Percentiles rank a stretch among this genome's conserved stretches.
Evolutionary conservation across 2,797 vertebrate genomes (phyloP).

Genomic region (Takifugu ocellatus): DNA sequence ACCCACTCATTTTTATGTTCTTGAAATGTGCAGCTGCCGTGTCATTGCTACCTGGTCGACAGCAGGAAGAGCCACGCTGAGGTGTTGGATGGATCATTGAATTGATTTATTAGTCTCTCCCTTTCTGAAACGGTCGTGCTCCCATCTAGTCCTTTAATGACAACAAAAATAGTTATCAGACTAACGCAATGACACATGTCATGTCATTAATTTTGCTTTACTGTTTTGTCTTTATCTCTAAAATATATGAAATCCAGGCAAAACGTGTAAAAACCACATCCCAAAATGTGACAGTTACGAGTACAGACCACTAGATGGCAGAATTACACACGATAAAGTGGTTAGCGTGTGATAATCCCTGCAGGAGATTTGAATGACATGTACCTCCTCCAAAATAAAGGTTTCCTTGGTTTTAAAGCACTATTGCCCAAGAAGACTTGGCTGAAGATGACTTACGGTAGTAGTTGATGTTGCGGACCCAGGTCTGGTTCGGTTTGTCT

Average conservation of each 20-base stretch:
- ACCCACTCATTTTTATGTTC: too few species aligned
- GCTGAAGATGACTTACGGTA: conserved; percentile 81
- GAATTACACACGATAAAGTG: conserved; percentile 20
- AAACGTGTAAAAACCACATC: background rate
- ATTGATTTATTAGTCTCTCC: conserved; percentile 95
- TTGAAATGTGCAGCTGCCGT: background rate
- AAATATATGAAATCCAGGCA: background rate
- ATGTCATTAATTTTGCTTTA: too few species aligned
- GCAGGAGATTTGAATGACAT: too few species aligned
- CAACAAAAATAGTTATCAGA: conserved; percentile 13
- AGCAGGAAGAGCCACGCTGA: conserved; percentile 90
- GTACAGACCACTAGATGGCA: conserved; percentile 60
- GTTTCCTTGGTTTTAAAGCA: too few species aligned
- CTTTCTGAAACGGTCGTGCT: conserved; percentile 93
- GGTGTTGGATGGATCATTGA: conserved; percentile 89
- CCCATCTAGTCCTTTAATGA: conserved; percentile 86
- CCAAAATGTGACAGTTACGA: background rate
- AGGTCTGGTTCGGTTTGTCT: conserved; percentile 70
- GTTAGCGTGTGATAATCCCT: too few species aligned
- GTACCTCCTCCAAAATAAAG: too few species aligned
- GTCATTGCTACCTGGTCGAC: conserved; percentile 86
- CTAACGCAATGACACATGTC: background rate
- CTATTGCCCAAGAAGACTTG: too few species aligned
- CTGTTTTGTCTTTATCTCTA: background rate
- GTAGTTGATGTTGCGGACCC: conserved; percentile 91